A percentile compares a stretch with the other conserved stretches of the same genome.
These are phyloP conservation scores for Pristiophorus japonicus DNA, from an alignment of 2,113 vertebrate genomes.

Conservation along the genomic window DNA sequence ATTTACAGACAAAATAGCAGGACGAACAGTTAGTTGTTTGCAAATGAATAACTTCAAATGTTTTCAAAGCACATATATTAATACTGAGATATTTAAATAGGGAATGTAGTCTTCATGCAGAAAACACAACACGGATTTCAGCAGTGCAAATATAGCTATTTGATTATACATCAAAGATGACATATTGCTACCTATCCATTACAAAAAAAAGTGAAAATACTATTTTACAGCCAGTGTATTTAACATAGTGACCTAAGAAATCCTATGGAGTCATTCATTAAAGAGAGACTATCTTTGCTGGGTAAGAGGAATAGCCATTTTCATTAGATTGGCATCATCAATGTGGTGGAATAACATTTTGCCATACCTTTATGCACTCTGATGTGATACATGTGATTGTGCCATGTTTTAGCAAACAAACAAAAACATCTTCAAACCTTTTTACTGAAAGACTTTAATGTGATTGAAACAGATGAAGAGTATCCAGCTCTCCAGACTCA, in stretches of 20 bases:
- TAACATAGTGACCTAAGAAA: neutral
- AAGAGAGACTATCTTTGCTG: neutral
- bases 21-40: neutral
- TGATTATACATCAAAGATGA: neutral
- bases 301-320: neutral
- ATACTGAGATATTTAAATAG: slow-evolving; percentile 28
- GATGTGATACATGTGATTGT: neutral
- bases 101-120: slow-evolving; percentile 8
- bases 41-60: slow-evolving; percentile 14
- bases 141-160: slow-evolving; percentile 5
- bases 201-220: neutral
- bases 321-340: neutral
- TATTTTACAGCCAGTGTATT: neutral
- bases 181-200: neutral
- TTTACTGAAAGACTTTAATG: neutral
- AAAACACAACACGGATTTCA: slow-evolving; percentile 17
- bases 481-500: slow-evolving; percentile 17
- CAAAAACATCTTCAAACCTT: neutral
- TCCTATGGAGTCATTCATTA: neutral
- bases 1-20: neutral
- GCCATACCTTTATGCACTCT: too few species aligned
- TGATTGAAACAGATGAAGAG: neutral
- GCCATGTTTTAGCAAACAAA: neutral
- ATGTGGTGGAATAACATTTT: neutral
- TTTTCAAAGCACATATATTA: neutral